phyloP scores from a whole-genome alignment of 2,113 vertebrate species.

The Hippopotamus amphibius region DNA sequence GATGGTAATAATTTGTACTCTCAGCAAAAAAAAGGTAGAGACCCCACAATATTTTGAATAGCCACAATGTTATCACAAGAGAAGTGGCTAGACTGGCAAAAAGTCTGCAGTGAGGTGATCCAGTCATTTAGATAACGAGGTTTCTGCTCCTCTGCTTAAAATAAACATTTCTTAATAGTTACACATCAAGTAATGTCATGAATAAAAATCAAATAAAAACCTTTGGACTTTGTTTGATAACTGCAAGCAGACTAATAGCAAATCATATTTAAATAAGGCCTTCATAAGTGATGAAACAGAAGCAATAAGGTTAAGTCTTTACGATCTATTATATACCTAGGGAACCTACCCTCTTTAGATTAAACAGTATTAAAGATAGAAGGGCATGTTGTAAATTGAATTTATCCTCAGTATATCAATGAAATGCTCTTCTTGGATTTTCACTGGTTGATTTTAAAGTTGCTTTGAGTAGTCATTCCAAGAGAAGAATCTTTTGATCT shows the following conservation, averaged over 20 bases:
- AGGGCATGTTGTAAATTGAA: neutral
- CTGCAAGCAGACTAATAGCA: neutral
- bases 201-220: neutral
- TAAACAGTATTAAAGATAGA: slow-evolving; percentile 8
- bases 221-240: slow-evolving; percentile 17
- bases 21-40: neutral
- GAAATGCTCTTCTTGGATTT: neutral
- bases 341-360: neutral
- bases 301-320: neutral
- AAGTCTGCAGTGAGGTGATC: neutral
- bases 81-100: neutral
- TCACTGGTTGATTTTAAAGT: neutral
- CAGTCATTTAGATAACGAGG: neutral
- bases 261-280: slow-evolving; percentile 11
- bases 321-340: neutral
- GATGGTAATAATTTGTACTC: neutral
- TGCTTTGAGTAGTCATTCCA: neutral
- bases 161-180: neutral
- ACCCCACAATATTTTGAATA: neutral
- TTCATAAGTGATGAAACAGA: neutral
- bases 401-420: neutral
- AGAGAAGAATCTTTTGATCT: neutral
- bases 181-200: neutral
- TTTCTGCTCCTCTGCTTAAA: neutral
- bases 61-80: neutral